Evolutionary conservation across 2,113 vertebrate species (phyloP).

Genomic region (Trichechus manatus): DNA sequence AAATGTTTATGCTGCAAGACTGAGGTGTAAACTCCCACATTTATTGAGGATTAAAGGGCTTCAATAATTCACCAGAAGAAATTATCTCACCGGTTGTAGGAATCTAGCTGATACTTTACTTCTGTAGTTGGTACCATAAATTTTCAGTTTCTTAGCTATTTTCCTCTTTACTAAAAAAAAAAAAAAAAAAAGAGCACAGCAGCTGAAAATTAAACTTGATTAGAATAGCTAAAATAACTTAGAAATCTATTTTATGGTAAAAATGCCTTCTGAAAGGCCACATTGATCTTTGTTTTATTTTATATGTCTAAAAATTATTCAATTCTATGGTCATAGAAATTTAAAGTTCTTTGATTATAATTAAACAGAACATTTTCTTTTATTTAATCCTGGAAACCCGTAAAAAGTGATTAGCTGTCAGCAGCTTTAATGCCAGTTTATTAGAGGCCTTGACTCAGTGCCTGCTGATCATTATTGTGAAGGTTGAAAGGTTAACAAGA

Average conservation of each 20-base stretch:
- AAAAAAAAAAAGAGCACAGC: background rate
- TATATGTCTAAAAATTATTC: slow-evolving; percentile 57
- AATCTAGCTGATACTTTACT: slow-evolving; percentile 56
- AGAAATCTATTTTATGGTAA: slow-evolving; percentile 37
- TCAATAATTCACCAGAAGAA: slow-evolving; percentile 27
- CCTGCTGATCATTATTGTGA: slow-evolving; percentile 85
- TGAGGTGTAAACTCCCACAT: background rate
- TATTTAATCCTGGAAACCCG: slow-evolving; percentile 82
- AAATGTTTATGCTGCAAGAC: background rate
- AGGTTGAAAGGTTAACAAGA: slow-evolving; percentile 89
- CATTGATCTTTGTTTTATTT: slow-evolving; percentile 27
- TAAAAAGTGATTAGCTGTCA: slow-evolving; percentile 85
- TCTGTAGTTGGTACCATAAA: background rate
- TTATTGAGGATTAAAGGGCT: background rate
- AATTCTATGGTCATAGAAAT: slow-evolving; percentile 57
- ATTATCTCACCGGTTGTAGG: background rate
- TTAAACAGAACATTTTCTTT: slow-evolving; percentile 87
- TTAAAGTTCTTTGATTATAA: slow-evolving; percentile 78
- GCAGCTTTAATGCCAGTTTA: slow-evolving; percentile 84
- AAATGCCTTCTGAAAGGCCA: slow-evolving; percentile 50
- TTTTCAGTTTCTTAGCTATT: slow-evolving; percentile 25
- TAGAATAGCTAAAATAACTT: slow-evolving; percentile 44
- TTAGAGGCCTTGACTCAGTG: slow-evolving; percentile 83
- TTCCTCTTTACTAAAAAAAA: slow-evolving; percentile 39
- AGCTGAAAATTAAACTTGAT: slow-evolving; percentile 42